Evolutionary conservation across 2,113 vertebrate species (phyloP).

Genomic region (Petrocephalus zakoni): DNA sequence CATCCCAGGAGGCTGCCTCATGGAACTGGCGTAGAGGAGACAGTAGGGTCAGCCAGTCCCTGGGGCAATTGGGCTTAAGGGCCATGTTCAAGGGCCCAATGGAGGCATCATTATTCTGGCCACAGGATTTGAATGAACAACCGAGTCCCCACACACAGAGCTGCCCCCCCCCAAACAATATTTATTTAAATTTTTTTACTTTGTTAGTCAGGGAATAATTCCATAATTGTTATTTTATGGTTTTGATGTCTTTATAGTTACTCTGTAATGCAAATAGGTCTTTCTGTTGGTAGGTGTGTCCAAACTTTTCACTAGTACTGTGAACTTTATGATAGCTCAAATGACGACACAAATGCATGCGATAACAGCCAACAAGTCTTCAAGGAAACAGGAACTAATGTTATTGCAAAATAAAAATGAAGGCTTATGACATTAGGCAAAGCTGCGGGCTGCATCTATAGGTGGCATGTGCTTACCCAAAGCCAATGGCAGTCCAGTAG

Average conservation of each 20-base stretch:
- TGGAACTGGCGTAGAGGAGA: too few species aligned
- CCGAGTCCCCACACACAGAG: too few species aligned
- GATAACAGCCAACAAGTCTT: not conserved
- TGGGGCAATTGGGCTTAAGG: not conserved
- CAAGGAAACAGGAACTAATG: not conserved
- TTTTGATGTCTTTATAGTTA: not conserved
- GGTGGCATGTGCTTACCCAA: conserved; percentile 64
- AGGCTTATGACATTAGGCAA: not conserved
- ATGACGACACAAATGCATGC: not conserved
- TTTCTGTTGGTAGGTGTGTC: not conserved
- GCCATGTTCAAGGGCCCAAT: not conserved
- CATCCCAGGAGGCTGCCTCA: too few species aligned
- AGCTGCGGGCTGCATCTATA: not conserved
- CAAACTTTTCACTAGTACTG: not conserved
- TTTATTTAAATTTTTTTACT: too few species aligned
- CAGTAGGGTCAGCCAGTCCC: not conserved
- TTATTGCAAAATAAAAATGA: not conserved
- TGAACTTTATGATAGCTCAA: not conserved
- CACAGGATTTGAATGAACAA: not conserved
- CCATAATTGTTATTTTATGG: not conserved
- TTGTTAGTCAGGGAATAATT: not conserved
- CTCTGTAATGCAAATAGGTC: not conserved
- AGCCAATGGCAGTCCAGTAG: conserved; percentile 93
- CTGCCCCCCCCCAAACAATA: too few species aligned
- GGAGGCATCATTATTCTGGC: not conserved